phyloP scores from a whole-genome alignment of 2,888 invertebrate species.

The Torymus auratus region DNA sequence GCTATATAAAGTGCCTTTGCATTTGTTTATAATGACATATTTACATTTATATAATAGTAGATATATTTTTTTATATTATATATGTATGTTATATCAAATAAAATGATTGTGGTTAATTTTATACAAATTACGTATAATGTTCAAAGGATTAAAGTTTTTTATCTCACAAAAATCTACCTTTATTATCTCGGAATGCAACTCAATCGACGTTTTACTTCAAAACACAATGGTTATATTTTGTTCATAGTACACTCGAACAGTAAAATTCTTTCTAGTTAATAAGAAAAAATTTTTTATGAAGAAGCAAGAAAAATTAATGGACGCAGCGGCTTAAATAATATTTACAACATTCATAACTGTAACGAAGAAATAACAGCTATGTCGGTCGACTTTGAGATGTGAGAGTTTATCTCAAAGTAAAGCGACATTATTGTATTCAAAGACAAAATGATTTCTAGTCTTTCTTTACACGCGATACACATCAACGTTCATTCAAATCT shows the following conservation, averaged over 20 bases:
- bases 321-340: conserved; percentile 57
- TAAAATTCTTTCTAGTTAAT: conserved; percentile 26
- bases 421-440: conserved; percentile 50
- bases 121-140: conserved; percentile 43
- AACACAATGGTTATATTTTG: conserved; percentile 31
- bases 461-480: conserved; percentile 37
- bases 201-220: conserved; percentile 36
- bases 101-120: conserved; percentile 55
- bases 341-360: conserved; percentile 59
- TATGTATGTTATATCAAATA: conserved; percentile 49
- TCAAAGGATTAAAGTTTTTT: conserved; percentile 42
- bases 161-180: conserved; percentile 25
- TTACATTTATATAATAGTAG: conserved; percentile 56
- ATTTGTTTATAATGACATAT: conserved; percentile 52
- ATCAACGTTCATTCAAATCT: conserved; percentile 35
- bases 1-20: conserved; percentile 44
- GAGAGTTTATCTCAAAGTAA: conserved; percentile 56
- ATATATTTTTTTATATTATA: conserved; percentile 48
- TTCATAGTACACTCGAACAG: conserved; percentile 23
- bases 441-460: conserved; percentile 36
- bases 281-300: conserved; percentile 28
- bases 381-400: conserved; percentile 54
- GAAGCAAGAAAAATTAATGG: conserved; percentile 40
- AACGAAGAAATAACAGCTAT: conserved; percentile 50
- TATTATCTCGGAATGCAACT: conserved; percentile 51